Percentiles rank a stretch among this genome's conserved stretches.
phyloP scores from a whole-genome alignment of 2,797 vertebrate genomes.

The Triplophysa yarkandensis region DNA sequence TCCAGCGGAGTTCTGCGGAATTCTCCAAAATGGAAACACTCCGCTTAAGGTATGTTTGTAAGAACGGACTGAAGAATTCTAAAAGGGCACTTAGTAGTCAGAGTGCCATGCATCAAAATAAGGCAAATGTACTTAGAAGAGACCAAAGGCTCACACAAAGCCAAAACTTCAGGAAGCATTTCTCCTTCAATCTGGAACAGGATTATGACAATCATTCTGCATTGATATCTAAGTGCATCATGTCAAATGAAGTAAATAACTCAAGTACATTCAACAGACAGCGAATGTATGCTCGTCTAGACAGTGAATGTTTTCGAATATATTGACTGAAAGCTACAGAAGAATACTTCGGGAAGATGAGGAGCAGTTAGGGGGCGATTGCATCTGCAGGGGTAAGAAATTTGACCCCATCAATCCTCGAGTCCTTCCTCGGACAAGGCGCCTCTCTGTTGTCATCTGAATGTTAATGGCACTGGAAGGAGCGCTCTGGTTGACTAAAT shows the following conservation, averaged over 20 bases:
- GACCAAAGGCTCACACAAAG: constrained; percentile 7
- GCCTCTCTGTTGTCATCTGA: constrained; percentile 4
- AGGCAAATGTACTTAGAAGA: constrained; percentile 26
- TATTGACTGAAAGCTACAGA: neutral
- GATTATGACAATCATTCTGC: constrained; percentile 10
- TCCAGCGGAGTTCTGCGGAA: neutral
- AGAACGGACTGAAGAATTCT: constrained; percentile 12
- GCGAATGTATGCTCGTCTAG: neutral
- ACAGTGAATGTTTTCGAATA: neutral
- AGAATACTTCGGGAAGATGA: neutral
- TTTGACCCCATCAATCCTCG: constrained; percentile 16
- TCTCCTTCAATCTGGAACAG: neutral
- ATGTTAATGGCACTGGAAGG: constrained; percentile 20
- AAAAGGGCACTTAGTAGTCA: constrained; percentile 21
- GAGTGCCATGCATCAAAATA: constrained; percentile 31
- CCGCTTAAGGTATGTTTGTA: constrained; percentile 29
- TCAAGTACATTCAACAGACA: neutral
- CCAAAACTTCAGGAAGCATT: constrained; percentile 35
- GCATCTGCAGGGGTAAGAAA: constrained; percentile 10
- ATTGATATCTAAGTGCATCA: constrained; percentile 11
- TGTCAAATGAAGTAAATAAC: constrained; percentile 1
- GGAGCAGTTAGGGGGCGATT: constrained; percentile 1
- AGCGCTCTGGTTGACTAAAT: constrained; percentile 20
- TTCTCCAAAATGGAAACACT: constrained; percentile 26
- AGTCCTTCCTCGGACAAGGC: constrained; percentile 5